Evolutionary conservation across 2,797 vertebrate species (phyloP).

Genomic region (Astyanax mexicanus): DNA sequence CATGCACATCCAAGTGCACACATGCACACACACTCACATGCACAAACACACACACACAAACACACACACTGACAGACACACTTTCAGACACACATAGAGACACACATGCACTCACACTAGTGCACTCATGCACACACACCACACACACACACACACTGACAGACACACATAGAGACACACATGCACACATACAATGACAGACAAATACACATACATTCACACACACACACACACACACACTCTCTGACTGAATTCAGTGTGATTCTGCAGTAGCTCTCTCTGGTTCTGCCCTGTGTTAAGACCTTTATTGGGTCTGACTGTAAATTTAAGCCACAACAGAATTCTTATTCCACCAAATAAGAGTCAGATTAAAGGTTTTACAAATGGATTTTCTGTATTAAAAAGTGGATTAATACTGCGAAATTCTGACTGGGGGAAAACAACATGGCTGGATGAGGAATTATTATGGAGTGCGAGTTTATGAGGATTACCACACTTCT

Average conservation of each 20-base stretch:
- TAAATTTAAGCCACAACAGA: slow-evolving; percentile 46
- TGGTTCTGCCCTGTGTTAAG: slow-evolving; percentile 29
- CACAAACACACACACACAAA: no score
- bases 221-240: no score
- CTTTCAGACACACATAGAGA: no score
- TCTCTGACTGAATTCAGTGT: slow-evolving; percentile 56
- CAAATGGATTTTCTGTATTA: slow-evolving; percentile 41
- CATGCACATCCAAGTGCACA: no score
- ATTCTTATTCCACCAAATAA: slow-evolving; percentile 39
- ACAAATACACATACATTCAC: no score
- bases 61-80: no score
- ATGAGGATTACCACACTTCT: slow-evolving; percentile 10
- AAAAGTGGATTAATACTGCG: slow-evolving; percentile 29
- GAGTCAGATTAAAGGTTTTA: slow-evolving; percentile 43
- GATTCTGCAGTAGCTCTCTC: slow-evolving; percentile 49
- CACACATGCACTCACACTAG: no score
- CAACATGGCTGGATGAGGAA: slow-evolving; percentile 19
- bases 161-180: no score
- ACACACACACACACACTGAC: no score
- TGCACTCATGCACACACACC: no score
- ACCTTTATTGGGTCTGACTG: slow-evolving; percentile 45
- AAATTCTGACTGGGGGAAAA: neutral
- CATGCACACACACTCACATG: no score
- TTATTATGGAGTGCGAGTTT: slow-evolving; percentile 16
- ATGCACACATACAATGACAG: no score